Evolutionary conservation across 2,797 vertebrate species (phyloP).

Genomic region (Sciurus carolinensis): DNA sequence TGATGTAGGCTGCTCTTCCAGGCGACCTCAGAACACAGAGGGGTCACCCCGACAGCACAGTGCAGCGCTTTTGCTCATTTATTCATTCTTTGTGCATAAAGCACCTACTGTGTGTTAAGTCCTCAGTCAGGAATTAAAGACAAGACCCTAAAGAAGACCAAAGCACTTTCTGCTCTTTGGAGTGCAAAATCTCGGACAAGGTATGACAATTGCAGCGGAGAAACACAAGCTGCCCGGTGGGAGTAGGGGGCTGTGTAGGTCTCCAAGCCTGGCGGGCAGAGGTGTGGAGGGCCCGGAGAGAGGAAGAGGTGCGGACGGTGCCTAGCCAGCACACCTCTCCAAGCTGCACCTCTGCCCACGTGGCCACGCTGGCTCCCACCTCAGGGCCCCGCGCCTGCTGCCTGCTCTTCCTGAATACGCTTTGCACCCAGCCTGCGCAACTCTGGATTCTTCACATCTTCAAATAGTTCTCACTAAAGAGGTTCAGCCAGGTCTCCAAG

Average conservation of each 20-base stretch:
- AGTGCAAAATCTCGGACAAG: background rate
- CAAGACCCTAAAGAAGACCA: background rate
- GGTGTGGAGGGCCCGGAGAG: rapidly evolving
- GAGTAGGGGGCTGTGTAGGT: rapidly evolving
- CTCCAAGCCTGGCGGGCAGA: background rate
- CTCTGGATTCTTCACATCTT: background rate
- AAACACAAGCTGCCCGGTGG: rapidly evolving
- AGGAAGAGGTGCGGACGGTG: too few relatives aligned
- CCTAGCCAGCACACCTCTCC: background rate
- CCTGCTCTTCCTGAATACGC: background rate
- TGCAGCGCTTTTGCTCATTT: background rate
- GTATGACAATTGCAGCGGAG: too few relatives aligned
- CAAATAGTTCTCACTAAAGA: background rate
- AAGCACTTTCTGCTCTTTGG: background rate
- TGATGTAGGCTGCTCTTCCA: background rate
- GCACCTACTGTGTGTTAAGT: background rate
- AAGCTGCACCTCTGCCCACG: too few relatives aligned
- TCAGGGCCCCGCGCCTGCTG: background rate
- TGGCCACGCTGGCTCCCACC: rapidly evolving
- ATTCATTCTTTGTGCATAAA: background rate
- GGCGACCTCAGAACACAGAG: too few relatives aligned
- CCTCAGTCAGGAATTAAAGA: background rate
- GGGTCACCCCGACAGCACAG: rapidly evolving
- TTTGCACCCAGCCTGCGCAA: rapidly evolving
- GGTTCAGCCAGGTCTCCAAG: too few relatives aligned